Base-by-base conservation (phyloP, 92 coral and sea anemone genomes). In the Bergia puertoricense region DNA sequence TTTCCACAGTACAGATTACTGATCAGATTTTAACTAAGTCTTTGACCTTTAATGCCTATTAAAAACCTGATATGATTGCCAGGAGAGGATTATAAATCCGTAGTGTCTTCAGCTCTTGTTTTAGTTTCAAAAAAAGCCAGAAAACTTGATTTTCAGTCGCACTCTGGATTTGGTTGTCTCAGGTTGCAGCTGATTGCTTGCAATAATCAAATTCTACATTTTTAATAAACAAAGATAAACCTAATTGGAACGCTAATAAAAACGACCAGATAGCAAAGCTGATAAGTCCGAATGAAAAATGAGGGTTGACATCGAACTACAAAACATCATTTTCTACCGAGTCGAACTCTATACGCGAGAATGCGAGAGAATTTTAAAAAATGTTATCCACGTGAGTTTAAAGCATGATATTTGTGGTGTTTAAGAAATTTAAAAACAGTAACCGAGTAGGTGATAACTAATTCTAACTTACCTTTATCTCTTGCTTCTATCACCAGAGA, bases 401-500 rank as follows among this genome's bases (percentile, higher is more conserved):
- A 30, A 30, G 30, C 30, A 30, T 30, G 30, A 30, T 30, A 30
- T 30, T 30, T 30, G 30, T 30, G 30, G 30, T 30, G 30, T 30
- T 30, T 30, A 30, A 30, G n/a, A n/a, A n/a, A n/a, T n/a, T n/a
- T n/a, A 30, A 30, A 79, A 51, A 9, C 4, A 50, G 56, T 44
- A n/a, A 79, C 23, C 23, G 23, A 79, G 8, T 23, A 59, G 36
- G 8, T 50, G 68, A 36, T 15, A 79, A 15, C 45, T 62, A 48
- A 71, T 30, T 8, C 30, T 18, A 10, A 7, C 87, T 36, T 71
- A 84, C 87, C 79, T 72, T 73, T 84, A 37, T 84, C 87, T 69
- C 79, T 84, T 84, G 87, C 78, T 72, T 84, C 30, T 57, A 84
- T 38, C 67, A 84, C 79, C 37, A 84, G 87, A 37, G 87, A 84